These are phyloP conservation scores for Drosophila fulvimacula DNA, from an alignment of 2,888 invertebrate genomes.

Conservation along the genomic window DNA sequence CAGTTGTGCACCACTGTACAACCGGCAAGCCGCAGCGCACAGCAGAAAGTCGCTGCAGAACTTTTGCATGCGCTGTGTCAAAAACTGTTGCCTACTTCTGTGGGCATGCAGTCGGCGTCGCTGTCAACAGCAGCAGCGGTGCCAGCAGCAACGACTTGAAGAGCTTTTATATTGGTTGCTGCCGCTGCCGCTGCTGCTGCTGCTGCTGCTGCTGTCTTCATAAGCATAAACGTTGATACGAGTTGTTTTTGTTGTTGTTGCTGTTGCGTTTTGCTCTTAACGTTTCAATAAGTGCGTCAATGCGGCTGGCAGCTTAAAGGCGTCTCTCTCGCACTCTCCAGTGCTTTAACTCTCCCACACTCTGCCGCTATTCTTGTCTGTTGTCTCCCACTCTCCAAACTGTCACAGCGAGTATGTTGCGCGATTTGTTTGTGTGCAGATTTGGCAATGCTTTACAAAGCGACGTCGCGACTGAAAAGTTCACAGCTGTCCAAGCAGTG, in stretches of 20 bases:
- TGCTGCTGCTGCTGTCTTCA: conserved; percentile 28
- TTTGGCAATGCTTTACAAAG: conserved; percentile 46
- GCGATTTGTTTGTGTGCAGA: conserved; percentile 67
- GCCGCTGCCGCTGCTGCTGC: conserved; percentile 7
- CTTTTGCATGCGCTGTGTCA: conserved; percentile 26
- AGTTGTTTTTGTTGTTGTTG: conserved; percentile 22
- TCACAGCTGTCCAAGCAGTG: conserved; percentile 23
- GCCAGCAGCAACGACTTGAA: conserved; percentile 10
- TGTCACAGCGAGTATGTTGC: conserved; percentile 52
- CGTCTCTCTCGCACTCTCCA: conserved; percentile 13
- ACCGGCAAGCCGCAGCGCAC: conserved; percentile 21
- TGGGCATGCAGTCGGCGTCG: conserved; percentile 30
- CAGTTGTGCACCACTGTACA: conserved; percentile 13
- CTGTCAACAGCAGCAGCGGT: conserved; percentile 35
- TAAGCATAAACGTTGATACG: conserved; percentile 42
- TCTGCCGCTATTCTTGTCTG: background rate
- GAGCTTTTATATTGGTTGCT: conserved; percentile 30
- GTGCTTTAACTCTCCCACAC: background rate
- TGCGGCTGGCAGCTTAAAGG: conserved; percentile 59
- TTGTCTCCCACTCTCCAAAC: conserved; percentile 18
- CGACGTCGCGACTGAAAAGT: conserved; percentile 28
- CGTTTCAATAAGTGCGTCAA: conserved; percentile 67
- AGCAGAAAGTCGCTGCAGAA: conserved; percentile 38
- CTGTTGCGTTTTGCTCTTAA: conserved; percentile 45
- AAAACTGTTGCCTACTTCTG: conserved; percentile 59